These are phyloP conservation scores for Nibea coibor DNA, from an alignment of 2,113 vertebrate species.

Conservation along the genomic window DNA sequence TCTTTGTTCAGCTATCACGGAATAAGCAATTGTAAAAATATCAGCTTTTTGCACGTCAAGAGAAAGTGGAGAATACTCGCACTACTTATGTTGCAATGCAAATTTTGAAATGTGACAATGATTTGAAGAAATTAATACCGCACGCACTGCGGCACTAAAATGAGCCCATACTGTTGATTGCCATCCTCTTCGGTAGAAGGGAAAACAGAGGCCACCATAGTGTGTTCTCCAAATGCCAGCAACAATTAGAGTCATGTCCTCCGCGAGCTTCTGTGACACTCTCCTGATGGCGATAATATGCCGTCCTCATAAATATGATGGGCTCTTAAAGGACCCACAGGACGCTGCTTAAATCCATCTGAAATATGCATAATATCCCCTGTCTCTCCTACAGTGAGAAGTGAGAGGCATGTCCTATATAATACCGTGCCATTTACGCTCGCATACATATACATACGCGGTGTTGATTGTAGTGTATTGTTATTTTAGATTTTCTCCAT, in stretches of 20 bases:
- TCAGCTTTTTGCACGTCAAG: not conserved
- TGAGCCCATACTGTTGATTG: not conserved
- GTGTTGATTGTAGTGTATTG: not conserved
- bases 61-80: not conserved
- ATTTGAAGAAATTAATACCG: not conserved
- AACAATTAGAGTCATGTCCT: constrained; percentile 67
- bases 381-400: constrained; percentile 25
- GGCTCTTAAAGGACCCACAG: constrained; percentile 76
- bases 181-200: not conserved
- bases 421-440: constrained; percentile 30
- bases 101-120: not conserved
- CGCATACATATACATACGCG: too few species aligned
- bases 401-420: constrained; percentile 46
- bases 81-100: not conserved
- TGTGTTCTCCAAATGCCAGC: constrained; percentile 59
- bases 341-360: constrained; percentile 73
- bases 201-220: constrained; percentile 19
- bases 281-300: constrained; percentile 76
- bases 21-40: not conserved
- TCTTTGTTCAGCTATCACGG: not conserved
- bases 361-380: constrained; percentile 75
- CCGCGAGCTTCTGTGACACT: constrained; percentile 65
- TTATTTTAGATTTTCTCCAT: not conserved
- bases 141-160: not conserved
- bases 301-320: constrained; percentile 75